Evolutionary conservation across 2,797 vertebrate species (phyloP).

Genomic region (Malurus leucopterus): DNA sequence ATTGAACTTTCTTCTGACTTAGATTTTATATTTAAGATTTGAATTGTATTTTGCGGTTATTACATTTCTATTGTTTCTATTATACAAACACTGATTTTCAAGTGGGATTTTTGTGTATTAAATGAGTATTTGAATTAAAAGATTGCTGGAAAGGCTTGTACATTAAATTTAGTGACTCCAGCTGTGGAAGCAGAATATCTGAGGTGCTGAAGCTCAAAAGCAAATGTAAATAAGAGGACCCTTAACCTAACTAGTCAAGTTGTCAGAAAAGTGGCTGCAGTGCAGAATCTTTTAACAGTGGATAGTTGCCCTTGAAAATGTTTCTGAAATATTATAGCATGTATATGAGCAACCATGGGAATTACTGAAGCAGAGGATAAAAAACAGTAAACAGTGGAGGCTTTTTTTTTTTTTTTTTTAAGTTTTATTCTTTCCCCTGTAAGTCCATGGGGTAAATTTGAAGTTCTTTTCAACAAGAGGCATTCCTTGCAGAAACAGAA

Average conservation of each 20-base stretch:
- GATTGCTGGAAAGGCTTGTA: neutral
- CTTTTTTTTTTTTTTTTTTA: neutral
- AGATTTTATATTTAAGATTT: neutral
- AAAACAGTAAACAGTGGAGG: constrained; percentile 52
- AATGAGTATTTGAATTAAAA: neutral
- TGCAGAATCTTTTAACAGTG: constrained; percentile 29
- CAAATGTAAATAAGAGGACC: constrained; percentile 41
- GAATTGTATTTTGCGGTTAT: neutral
- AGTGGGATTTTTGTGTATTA: neutral
- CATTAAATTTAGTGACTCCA: neutral
- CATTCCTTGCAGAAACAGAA: constrained; percentile 46
- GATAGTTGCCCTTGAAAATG: constrained; percentile 64
- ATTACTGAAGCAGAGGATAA: constrained; percentile 53
- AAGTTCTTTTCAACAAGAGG: constrained; percentile 61
- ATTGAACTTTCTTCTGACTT: neutral
- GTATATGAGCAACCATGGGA: constrained; percentile 37
- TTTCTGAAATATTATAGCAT: constrained; percentile 56
- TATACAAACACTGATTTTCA: neutral
- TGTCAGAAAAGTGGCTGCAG: constrained; percentile 37
- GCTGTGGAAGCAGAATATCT: neutral
- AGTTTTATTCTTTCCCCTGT: constrained; percentile 44
- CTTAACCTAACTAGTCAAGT: constrained; percentile 46
- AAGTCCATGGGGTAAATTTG: constrained; percentile 63
- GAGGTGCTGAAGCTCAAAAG: neutral
- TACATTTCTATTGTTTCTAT: neutral